Evolutionary conservation across 2,797 vertebrate genomes (phyloP).

Genomic region (Falco cherrug): DNA sequence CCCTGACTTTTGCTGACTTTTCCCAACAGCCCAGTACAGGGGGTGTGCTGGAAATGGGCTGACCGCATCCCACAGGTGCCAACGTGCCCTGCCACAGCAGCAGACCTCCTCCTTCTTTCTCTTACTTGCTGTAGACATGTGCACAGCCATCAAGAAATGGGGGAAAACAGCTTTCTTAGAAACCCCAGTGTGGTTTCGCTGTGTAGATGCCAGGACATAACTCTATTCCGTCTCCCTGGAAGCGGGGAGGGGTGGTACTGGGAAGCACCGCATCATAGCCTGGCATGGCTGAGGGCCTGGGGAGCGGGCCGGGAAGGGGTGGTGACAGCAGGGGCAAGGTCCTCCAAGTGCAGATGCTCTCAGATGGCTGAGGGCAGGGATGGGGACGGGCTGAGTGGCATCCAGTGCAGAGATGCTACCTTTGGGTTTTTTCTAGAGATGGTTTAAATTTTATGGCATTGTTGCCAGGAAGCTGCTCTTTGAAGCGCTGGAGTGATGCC

Average conservation of each 20-base stretch:
- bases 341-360: neutral
- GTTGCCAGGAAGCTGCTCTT: too few relatives aligned
- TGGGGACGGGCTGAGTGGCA: neutral
- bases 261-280: neutral
- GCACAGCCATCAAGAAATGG: neutral
- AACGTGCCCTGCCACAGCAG: neutral
- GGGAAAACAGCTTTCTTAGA: neutral
- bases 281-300: neutral
- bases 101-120: neutral
- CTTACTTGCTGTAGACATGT: neutral
- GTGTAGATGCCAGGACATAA: neutral
- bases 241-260: rapidly evolving
- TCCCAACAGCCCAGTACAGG: neutral
- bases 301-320: neutral
- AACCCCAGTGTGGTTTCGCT: neutral
- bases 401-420: neutral
- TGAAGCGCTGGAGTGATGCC: too few relatives aligned
- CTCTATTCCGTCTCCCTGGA: neutral
- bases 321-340: neutral
- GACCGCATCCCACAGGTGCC: neutral
- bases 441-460: too few relatives aligned
- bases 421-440: neutral
- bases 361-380: neutral
- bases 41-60: neutral
- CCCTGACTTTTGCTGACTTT: neutral